Evolutionary conservation across 2,113 vertebrate species (phyloP).

Genomic region (Cyanoliseus patagonus): DNA sequence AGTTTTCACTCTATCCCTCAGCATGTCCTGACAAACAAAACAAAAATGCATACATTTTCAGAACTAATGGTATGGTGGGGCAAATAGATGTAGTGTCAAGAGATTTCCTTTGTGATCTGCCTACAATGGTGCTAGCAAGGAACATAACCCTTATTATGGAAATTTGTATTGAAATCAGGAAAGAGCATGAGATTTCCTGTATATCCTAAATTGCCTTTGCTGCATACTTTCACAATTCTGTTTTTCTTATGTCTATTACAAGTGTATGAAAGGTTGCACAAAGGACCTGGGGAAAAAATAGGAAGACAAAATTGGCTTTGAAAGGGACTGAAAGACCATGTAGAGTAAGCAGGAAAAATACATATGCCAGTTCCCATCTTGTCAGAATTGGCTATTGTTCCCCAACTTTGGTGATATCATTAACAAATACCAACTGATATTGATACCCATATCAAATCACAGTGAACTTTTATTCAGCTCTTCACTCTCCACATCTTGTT

Average conservation of each 20-base stretch:
- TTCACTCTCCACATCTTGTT: not conserved
- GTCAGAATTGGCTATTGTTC: not conserved
- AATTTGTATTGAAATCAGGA: not conserved
- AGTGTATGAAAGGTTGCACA: not conserved
- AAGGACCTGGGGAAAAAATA: not conserved
- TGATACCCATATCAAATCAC: not conserved
- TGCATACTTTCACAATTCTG: not conserved
- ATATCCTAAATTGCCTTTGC: accelerated
- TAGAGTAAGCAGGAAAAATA: not conserved
- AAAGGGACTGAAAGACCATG: not conserved
- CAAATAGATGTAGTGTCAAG: not conserved
- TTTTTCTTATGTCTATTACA: not conserved
- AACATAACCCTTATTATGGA: not conserved
- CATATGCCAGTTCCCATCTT: not conserved
- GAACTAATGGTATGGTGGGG: not conserved
- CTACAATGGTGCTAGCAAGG: not conserved
- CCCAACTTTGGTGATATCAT: not conserved
- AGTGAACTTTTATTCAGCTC: not conserved
- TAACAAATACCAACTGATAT: not conserved
- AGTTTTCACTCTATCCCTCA: not conserved
- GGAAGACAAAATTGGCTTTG: not conserved
- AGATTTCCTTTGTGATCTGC: not conserved
- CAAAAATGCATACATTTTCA: not conserved
- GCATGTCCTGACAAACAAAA: not conserved
- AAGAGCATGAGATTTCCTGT: not conserved